Base-by-base conservation (phyloP, 1,140 invertebrate species). In the Euwallacea fornicatus region DNA sequence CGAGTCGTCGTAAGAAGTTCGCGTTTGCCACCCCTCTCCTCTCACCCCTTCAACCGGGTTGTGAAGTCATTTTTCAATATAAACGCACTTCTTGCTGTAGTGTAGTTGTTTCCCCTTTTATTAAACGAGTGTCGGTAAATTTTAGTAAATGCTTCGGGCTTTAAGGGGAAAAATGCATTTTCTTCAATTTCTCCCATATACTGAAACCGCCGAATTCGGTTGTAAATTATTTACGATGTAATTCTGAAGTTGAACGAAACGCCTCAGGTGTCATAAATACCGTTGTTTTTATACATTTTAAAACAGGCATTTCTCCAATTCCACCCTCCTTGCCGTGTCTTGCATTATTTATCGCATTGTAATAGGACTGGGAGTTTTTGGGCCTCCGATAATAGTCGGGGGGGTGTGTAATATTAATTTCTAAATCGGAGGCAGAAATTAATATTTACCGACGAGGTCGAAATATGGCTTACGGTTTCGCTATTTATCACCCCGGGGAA, bases 261-360 rank as follows among this genome's bases (percentile, higher is more conserved):
- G n/a, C 46, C 21, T 64, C n/a, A 64, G 62, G 62, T 50, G 62
- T 53, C 62, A 64, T 64, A 64, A 64, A 64, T 50, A 50, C 46
- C 16, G 59, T 42, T 61, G 42, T 44, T 44, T 42, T 50, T 54
- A 41, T 65, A 41, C 8, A 65, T 65, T 65, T 65, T 53, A 50
- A 54, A 50, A 10, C 13, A 16, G 47, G 15, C 61, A 43, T 9
- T 56, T 56, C 46, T 50, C 9, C 2, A 33, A 33, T 33, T 33
- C 21, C 21, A 33, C 21, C 21, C 21, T 33, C 21, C 21, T 33
- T 33, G 21, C 21, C 21, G 21, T 33, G 21, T 33, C 21, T 33
- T 33, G 21, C 21, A 33, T 33, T 33, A 33, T 33, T 33, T 33
- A 33, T 33, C 21, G 21, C 21, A 33, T 33, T 33, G 21, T 33